Evolutionary conservation across 2,888 invertebrate species (phyloP), one percentile per base, ranked within the genome.

Genomic region (Orchesellides sinensis): DNA sequence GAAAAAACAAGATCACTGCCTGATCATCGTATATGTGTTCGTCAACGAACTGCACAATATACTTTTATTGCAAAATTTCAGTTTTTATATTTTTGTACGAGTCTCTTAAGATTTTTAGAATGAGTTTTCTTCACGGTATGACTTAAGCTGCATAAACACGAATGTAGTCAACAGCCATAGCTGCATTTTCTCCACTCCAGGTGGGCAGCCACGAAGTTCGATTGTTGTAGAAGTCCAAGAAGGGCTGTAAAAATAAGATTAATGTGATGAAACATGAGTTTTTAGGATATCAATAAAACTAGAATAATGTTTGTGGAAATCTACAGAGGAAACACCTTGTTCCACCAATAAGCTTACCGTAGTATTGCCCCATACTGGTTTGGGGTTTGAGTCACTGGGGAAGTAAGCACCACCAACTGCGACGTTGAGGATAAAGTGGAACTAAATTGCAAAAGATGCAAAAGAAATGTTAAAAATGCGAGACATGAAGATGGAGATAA

Each of bases 381-480:
- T 70, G 10, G 83, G 83, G 25, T 0, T 69, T 49, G 91, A 92
- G 65, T 91, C 91, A 86, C 94, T 93, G 0, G 93, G 93, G 91
- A 94, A 94, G 90, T 91, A 94, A n/a, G 91, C 92, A 61, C 94
- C 94, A 10, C 94, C 94, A 23, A 93, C 92, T 79, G 94, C 94
- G 81, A 94, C 88, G 89, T 94, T 94, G 85, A 94, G 90, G 70
- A 94, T 92, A 32, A 94, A 88, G 89, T 90, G 90, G 88, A 90
- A 91, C 90, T 90, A 88, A 4, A 35, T 47, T 54, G n/a, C 4
- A 23, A 19, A 69, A 17, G 19, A 35, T 5, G 10, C 23, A 21
- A 40, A 47, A 23, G 5, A 49, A 74, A 61, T 12, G 19, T 70
- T 14, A 21, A 45, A 45, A 66, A 32, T 21, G n/a, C 14, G 35